Evolutionary conservation across 53 echinoderm and acorn worm genomes (phyloP).

Genomic region (Astropecten irregularis): DNA sequence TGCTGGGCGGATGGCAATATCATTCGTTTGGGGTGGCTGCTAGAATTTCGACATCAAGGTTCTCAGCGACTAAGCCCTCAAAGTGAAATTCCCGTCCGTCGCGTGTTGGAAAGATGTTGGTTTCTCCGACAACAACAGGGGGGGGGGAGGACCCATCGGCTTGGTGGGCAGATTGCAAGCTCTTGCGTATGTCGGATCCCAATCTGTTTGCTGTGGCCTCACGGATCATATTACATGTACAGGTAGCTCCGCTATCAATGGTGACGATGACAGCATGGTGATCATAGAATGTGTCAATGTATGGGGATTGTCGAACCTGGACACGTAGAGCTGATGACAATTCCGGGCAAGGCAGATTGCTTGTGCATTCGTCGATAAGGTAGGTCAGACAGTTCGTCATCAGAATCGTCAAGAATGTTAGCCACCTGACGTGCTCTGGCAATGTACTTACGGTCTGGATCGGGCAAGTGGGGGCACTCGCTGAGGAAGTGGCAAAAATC

Average conservation of each 20-base stretch:
- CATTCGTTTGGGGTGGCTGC: background rate
- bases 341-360: too few relatives aligned
- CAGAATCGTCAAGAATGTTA: too few relatives aligned
- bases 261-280: constrained; percentile 49
- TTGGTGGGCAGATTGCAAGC: too few relatives aligned
- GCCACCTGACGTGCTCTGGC: background rate
- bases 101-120: constrained; percentile 8
- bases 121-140: constrained; percentile 38
- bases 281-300: too few relatives aligned
- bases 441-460: constrained; percentile 15
- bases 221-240: constrained; percentile 63
- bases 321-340: background rate
- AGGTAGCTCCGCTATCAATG: constrained; percentile 66
- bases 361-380: too few relatives aligned
- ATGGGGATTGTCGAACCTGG: constrained; percentile 27
- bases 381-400: too few relatives aligned
- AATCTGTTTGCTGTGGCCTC: constrained; percentile 20
- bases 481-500: too few relatives aligned
- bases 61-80: too few relatives aligned
- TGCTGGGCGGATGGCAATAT: constrained; percentile 46
- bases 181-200: too few relatives aligned
- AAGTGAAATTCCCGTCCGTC: too few relatives aligned
- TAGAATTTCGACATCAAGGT: constrained; percentile 50
- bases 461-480: too few relatives aligned
- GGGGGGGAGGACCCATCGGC: too few relatives aligned